Conservation (phyloP, 2,888 invertebrate genomes). For the Caenorhabditis sp. region DNA sequence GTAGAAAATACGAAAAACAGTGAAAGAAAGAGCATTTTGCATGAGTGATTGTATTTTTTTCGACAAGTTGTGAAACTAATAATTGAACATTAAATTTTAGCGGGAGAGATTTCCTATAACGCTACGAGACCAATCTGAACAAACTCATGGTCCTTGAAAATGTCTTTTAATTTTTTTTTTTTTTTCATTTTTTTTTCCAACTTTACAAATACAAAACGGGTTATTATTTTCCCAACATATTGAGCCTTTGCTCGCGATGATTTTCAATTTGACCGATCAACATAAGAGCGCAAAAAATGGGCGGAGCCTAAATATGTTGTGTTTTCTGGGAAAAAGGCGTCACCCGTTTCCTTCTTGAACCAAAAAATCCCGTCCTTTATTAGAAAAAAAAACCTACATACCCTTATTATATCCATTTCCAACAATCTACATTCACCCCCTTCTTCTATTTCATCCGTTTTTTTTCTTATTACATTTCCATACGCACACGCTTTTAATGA, state of each 20-base stretch:
- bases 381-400: too few relatives aligned
- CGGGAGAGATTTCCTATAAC: not conserved
- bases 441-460: too few relatives aligned
- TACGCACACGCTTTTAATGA: too few relatives aligned
- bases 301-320: not conserved
- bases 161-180: not conserved
- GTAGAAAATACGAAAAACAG: not conserved
- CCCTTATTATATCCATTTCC: too few relatives aligned
- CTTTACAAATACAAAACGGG: too few relatives aligned
- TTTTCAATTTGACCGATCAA: not conserved
- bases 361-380: too few relatives aligned
- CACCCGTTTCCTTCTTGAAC: too few relatives aligned
- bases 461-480: too few relatives aligned
- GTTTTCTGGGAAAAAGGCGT: too few relatives aligned
- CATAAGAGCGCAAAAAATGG: not conserved
- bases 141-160: not conserved
- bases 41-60: not conserved
- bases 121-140: not conserved
- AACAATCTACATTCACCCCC: too few relatives aligned
- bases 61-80: not conserved
- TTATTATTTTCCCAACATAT: too few relatives aligned
- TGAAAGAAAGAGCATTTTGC: not conserved
- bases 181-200: not conserved
- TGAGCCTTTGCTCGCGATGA: too few relatives aligned
- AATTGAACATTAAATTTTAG: not conserved